phyloP scores from a whole-genome alignment of 2,797 vertebrate genomes.

The Chiroxiphia lanceolata region DNA sequence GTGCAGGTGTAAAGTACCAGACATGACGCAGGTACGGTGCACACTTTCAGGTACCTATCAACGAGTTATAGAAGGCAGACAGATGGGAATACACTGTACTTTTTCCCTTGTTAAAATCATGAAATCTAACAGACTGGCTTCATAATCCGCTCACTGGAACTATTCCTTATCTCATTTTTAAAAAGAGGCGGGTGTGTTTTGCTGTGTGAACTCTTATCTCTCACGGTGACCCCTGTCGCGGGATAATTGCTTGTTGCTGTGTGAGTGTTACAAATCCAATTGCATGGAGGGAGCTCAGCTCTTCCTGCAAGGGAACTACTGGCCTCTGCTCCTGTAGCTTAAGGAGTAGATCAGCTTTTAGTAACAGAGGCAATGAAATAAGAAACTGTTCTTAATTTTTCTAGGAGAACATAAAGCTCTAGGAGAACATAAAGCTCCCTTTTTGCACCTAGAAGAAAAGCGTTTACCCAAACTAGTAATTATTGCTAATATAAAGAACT shows the following conservation, averaged over 20 bases:
- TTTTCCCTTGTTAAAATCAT: neutral
- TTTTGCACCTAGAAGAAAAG: neutral
- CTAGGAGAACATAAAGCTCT: neutral
- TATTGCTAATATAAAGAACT: neutral
- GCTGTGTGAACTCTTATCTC: neutral
- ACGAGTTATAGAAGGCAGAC: accelerated
- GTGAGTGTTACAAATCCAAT: neutral
- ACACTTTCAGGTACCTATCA: accelerated
- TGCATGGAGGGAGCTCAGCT: neutral
- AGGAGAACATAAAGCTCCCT: neutral
- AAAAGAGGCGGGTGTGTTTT: neutral
- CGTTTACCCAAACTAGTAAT: neutral
- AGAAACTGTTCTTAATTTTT: neutral
- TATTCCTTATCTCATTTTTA: neutral
- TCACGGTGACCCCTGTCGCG: accelerated
- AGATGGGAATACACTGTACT: neutral
- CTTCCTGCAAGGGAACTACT: neutral
- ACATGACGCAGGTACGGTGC: accelerated
- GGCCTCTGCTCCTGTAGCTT: neutral
- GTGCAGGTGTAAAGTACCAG: accelerated
- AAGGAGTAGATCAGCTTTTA: neutral
- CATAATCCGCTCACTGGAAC: neutral
- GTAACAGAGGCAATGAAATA: neutral
- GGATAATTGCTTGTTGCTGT: neutral
- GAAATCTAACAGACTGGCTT: neutral